These are phyloP conservation scores for Bruchidius siliquastri DNA, from an alignment of 2,888 invertebrate genomes.

Conservation along the genomic window DNA sequence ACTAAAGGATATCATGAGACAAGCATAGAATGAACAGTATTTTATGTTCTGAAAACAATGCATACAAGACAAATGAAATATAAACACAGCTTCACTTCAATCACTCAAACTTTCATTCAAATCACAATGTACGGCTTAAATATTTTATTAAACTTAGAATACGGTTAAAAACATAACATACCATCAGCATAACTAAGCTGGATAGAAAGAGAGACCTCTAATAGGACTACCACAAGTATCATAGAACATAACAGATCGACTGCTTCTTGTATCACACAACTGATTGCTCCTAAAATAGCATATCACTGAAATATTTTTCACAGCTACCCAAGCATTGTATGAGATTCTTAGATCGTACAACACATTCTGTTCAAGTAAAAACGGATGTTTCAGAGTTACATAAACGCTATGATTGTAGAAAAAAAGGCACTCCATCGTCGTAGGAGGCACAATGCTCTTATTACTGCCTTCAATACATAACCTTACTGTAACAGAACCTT, in stretches of 20 bases:
- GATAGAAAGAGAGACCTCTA: conserved; percentile 38
- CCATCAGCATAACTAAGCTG: conserved; percentile 8
- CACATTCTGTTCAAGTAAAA: conserved; percentile 29
- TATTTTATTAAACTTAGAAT: too few species aligned
- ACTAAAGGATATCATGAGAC: too few species aligned
- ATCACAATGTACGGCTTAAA: too few species aligned
- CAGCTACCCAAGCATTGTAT: conserved; percentile 27
- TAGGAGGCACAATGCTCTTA: conserved; percentile 21
- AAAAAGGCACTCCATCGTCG: conserved; percentile 22
- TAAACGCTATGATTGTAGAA: conserved; percentile 27
- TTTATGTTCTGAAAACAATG: too few species aligned
- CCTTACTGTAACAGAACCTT: conserved; percentile 20
- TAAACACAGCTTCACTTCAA: too few species aligned
- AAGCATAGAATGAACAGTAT: too few species aligned
- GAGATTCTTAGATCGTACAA: conserved; percentile 34
- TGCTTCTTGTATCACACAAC: conserved; percentile 20
- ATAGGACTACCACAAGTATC: conserved; percentile 37
- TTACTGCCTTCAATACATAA: conserved; percentile 20
- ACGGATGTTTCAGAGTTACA: conserved; percentile 26
- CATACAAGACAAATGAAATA: too few species aligned
- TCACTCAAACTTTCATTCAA: too few species aligned
- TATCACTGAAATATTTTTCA: conserved; percentile 25
- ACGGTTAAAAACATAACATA: neutral
- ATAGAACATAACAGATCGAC: conserved; percentile 29
- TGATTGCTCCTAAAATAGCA: conserved; percentile 33